A percentile compares a stretch with the other conserved stretches of the same genome.
These are phyloP conservation scores for Meloidogyne exigua DNA, from an alignment of 1,140 invertebrate genomes.

Conservation along the genomic window DNA sequence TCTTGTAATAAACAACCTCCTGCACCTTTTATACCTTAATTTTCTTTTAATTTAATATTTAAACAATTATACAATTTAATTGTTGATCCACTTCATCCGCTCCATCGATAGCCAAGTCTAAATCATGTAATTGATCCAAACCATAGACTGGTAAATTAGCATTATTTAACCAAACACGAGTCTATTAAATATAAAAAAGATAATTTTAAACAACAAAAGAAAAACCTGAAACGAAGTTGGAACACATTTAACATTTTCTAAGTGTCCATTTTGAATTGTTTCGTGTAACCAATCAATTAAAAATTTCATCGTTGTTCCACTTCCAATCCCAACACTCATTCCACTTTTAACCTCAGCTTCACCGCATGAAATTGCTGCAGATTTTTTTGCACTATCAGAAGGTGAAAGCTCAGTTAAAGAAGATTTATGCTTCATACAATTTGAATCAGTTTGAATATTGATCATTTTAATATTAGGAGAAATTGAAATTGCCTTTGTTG, in stretches of 20 bases:
- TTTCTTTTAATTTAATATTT: background rate
- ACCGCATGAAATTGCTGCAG: conserved; percentile 28
- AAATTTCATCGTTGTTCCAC: conserved; percentile 43
- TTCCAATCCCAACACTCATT: conserved; percentile 38
- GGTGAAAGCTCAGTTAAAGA: conserved; percentile 13
- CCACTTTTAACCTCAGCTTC: conserved; percentile 23
- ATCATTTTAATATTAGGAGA: background rate
- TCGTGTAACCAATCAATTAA: conserved; percentile 34
- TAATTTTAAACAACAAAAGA: background rate
- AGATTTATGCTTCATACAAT: background rate
- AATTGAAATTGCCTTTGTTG: background rate
- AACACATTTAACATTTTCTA: conserved; percentile 34
- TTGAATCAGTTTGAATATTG: background rate
- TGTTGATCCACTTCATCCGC: conserved; percentile 39
- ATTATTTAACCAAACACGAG: conserved; percentile 34
- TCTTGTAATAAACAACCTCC: conserved; percentile 39
- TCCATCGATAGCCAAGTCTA: conserved; percentile 43
- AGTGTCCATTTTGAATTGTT: conserved; percentile 9
- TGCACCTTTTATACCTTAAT: conserved; percentile 41
- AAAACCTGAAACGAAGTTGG: conserved; percentile 42
- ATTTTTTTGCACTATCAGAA: conserved; percentile 17
- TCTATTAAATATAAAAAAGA: conserved; percentile 22
- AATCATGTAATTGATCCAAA: conserved; percentile 15
- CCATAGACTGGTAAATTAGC: conserved; percentile 34
- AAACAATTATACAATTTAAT: conserved; percentile 29